Conservation (phyloP, 2,888 invertebrate genomes). For the Sesia apiformis region DNA sequence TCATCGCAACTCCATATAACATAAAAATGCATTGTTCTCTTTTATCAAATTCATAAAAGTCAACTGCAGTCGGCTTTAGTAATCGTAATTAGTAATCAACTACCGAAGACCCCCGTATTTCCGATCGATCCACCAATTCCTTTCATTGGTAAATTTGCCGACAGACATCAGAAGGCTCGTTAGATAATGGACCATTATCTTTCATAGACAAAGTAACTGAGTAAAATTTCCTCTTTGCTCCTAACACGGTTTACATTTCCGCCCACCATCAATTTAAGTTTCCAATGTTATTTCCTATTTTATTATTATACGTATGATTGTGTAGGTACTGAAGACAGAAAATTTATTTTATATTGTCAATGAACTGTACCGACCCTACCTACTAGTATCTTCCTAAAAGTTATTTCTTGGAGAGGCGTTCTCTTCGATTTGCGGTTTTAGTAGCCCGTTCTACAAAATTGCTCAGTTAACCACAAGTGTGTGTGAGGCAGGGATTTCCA, state of each 20-base stretch:
- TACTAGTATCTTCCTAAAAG: neutral
- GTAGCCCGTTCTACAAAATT: constrained; percentile 28
- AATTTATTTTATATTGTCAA: no score
- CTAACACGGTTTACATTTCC: neutral
- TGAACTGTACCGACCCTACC: no score
- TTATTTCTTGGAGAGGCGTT: constrained; percentile 9
- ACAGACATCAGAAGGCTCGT: constrained; percentile 28
- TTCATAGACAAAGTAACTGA: constrained; percentile 6
- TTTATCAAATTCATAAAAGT: neutral
- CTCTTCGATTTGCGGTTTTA: constrained; percentile 1
- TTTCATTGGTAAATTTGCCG: constrained; percentile 29
- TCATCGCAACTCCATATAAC: neutral
- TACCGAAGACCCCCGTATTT: no score
- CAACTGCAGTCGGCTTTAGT: no score
- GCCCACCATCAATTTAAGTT: no score
- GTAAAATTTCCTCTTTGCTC: constrained; percentile 4
- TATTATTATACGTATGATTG: no score
- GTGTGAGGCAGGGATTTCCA: constrained; percentile 43
- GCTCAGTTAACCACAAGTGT: constrained; percentile 46
- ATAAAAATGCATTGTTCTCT: neutral
- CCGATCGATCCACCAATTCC: constrained; percentile 12
- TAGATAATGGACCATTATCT: constrained; percentile 26
- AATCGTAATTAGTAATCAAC: no score
- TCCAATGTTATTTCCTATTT: no score
- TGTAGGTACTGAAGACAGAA: no score